Conservation (phyloP, 2,888 invertebrate species). For the Reticulitermes lucifugus region DNA sequence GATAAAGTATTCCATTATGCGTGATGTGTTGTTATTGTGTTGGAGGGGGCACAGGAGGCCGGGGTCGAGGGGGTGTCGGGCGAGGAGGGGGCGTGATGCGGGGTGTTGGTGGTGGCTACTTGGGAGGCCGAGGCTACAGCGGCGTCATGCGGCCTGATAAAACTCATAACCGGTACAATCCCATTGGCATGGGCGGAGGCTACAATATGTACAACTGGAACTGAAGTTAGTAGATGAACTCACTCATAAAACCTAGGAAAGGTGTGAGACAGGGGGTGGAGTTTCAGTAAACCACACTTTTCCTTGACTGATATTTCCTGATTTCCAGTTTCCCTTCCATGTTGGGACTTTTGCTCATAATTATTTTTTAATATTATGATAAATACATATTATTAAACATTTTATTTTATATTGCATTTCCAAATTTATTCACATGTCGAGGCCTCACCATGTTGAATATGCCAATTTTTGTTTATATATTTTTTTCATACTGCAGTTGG, state of each 20-base stretch:
- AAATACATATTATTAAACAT: neutral
- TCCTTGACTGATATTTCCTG: neutral
- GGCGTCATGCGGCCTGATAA: constrained; percentile 55
- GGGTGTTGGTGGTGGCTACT: constrained; percentile 28
- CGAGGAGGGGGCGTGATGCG: constrained; percentile 46
- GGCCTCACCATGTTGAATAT: neutral
- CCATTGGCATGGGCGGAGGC: constrained; percentile 57
- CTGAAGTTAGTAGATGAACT: constrained; percentile 50
- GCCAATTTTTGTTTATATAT: constrained; percentile 34
- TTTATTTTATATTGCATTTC: constrained; percentile 26
- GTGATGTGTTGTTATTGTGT: constrained; percentile 37
- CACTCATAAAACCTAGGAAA: constrained; percentile 23
- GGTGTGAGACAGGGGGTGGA: constrained; percentile 14
- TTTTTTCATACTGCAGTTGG: constrained; percentile 43
- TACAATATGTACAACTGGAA: constrained; percentile 57
- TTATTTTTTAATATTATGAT: constrained; percentile 36
- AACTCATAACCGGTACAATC: constrained; percentile 56
- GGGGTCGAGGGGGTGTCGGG: constrained; percentile 42
- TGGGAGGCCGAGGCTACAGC: constrained; percentile 42
- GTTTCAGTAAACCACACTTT: constrained; percentile 11
- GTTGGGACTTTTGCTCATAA: constrained; percentile 17
- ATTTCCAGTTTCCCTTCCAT: constrained; percentile 9
- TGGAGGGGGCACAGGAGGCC: constrained; percentile 34
- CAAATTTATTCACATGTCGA: constrained; percentile 11
- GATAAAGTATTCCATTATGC: constrained; percentile 23